These are phyloP conservation scores for Phorcus lineatus DNA, from an alignment of 2,888 invertebrate genomes.

Conservation along the genomic window DNA sequence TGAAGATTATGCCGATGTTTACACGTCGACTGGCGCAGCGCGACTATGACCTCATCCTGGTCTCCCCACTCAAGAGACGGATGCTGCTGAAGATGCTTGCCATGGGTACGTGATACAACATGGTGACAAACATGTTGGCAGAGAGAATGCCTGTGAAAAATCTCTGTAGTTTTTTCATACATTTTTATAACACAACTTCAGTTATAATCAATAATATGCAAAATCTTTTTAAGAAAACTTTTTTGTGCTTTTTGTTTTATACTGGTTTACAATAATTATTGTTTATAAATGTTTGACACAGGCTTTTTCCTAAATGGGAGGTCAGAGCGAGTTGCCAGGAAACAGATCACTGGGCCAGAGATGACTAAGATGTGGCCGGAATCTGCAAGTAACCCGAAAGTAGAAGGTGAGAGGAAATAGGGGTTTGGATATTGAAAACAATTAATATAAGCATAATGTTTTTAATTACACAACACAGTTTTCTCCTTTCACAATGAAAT, in stretches of 20 bases:
- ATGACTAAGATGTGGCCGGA: constrained; percentile 57
- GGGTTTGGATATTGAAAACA: no score
- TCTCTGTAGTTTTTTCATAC: no score
- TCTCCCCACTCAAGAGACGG: constrained; percentile 63
- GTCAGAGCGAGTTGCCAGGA: constrained; percentile 56
- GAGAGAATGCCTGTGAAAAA: no score
- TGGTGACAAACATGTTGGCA: no score
- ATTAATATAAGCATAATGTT: no score
- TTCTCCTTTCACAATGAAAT: no score
- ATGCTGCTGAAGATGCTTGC: constrained; percentile 71
- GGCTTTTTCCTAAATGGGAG: constrained; percentile 68
- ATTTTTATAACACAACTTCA: background rate
- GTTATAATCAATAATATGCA: no score
- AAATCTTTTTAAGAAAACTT: no score
- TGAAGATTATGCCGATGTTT: constrained; percentile 69
- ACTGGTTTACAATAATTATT: background rate
- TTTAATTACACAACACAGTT: no score
- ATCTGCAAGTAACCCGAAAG: constrained; percentile 42
- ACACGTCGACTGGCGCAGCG: constrained; percentile 67
- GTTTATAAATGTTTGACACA: constrained; percentile 34
- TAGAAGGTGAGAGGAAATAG: constrained; percentile 42
- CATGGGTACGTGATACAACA: constrained; percentile 50
- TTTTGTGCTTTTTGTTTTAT: no score
- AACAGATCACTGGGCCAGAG: constrained; percentile 53
- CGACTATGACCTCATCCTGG: constrained; percentile 70